Evolutionary conservation across 2,888 invertebrate species (phyloP).

Genomic region (Synanthedon andrenaeformis): DNA sequence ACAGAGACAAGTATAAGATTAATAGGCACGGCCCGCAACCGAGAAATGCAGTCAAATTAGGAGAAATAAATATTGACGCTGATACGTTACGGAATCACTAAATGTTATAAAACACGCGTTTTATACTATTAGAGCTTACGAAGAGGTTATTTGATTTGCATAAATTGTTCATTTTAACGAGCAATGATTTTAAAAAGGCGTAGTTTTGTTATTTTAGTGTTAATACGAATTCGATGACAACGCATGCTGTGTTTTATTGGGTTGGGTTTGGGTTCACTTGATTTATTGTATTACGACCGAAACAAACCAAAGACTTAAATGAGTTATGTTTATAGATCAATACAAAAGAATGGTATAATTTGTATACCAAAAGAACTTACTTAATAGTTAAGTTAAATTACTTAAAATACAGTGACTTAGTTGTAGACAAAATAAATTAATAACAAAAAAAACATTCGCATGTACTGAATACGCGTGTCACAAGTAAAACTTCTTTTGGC

Average conservation of each 20-base stretch:
- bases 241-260: background rate
- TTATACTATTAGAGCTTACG: background rate
- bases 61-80: conserved; percentile 52
- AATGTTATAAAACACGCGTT: conserved; percentile 9
- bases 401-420: too few relatives aligned
- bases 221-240: background rate
- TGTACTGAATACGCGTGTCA: too few relatives aligned
- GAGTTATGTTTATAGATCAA: too few relatives aligned
- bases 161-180: background rate
- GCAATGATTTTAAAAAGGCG: background rate
- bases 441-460: too few relatives aligned
- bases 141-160: background rate
- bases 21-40: conserved; percentile 44
- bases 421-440: too few relatives aligned
- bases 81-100: conserved; percentile 28
- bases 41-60: conserved; percentile 65
- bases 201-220: background rate
- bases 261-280: too few relatives aligned
- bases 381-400: too few relatives aligned
- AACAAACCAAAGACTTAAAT: too few relatives aligned
- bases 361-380: too few relatives aligned
- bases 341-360: too few relatives aligned
- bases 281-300: too few relatives aligned
- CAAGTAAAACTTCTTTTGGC: too few relatives aligned
- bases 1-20: conserved; percentile 38